These are phyloP conservation scores for Elegia similella DNA, from an alignment of 2,888 invertebrate genomes.

Conservation along the genomic window DNA sequence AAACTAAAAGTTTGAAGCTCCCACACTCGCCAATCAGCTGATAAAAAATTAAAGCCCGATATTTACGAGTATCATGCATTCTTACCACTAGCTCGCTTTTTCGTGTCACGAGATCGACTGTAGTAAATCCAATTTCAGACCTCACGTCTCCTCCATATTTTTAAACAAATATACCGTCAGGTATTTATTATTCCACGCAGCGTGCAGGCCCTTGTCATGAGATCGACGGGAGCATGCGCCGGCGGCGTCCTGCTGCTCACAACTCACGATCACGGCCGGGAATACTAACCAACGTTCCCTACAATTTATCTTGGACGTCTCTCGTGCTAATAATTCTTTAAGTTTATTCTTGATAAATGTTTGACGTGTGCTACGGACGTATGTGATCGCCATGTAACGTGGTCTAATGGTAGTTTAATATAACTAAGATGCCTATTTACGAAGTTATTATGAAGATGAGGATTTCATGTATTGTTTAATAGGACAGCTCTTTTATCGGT, in stretches of 20 bases:
- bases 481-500: too few relatives aligned
- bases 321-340: conserved; percentile 4
- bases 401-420: too few relatives aligned
- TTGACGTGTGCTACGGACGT: background rate
- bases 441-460: too few relatives aligned
- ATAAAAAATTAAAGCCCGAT: too few relatives aligned
- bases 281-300: conserved; percentile 12
- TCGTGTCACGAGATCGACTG: background rate
- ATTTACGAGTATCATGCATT: too few relatives aligned
- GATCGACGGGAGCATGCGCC: conserved; percentile 10
- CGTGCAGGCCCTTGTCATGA: conserved; percentile 2
- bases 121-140: background rate
- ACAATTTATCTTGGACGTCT: conserved; percentile 5
- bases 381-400: too few relatives aligned
- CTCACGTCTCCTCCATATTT: background rate
- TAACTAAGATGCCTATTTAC: too few relatives aligned
- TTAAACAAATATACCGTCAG: conserved; percentile 5
- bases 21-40: too few relatives aligned
- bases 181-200: conserved; percentile 10
- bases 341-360: conserved; percentile 11
- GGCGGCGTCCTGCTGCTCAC: conserved; percentile 9
- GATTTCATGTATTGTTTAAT: too few relatives aligned
- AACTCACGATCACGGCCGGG: conserved; percentile 10
- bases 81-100: background rate
- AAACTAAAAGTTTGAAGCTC: too few relatives aligned